phyloP scores from a whole-genome alignment of 2,113 vertebrate genomes.

The Casuarius casuarius region DNA sequence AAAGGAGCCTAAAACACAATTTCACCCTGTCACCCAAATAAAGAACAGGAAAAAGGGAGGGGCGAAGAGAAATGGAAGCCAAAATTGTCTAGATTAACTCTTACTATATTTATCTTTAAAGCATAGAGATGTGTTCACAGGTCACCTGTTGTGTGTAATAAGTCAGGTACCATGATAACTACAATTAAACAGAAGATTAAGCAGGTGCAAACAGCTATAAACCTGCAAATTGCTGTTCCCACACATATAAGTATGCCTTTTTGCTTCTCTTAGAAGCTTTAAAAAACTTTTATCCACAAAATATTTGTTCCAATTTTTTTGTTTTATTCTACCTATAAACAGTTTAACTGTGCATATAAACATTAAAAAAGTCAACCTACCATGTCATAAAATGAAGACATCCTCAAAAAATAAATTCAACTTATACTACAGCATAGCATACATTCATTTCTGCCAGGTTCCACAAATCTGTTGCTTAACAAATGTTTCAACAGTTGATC shows the following conservation, averaged over 20 bases:
- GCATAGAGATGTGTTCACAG: background rate
- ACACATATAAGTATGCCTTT: background rate
- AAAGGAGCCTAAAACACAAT: fast-evolving
- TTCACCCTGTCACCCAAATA: background rate
- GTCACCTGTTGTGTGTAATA: background rate
- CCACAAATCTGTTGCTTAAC: constrained; percentile 23
- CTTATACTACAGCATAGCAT: background rate
- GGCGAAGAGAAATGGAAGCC: background rate
- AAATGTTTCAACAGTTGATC: constrained; percentile 18
- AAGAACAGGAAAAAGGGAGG: background rate
- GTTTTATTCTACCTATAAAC: background rate
- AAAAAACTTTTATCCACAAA: background rate
- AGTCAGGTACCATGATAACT: background rate
- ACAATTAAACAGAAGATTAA: background rate
- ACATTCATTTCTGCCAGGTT: background rate
- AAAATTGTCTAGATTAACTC: background rate
- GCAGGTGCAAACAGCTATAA: background rate
- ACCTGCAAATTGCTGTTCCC: background rate
- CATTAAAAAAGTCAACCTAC: constrained; percentile 4
- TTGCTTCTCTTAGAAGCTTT: background rate
- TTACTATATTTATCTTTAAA: background rate
- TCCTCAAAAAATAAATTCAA: background rate
- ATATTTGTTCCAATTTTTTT: background rate
- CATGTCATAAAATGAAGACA: background rate
- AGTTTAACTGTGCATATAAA: background rate